Base-by-base conservation (phyloP, 2,797 vertebrate species). In the Hippoglossus hippoglossus region DNA sequence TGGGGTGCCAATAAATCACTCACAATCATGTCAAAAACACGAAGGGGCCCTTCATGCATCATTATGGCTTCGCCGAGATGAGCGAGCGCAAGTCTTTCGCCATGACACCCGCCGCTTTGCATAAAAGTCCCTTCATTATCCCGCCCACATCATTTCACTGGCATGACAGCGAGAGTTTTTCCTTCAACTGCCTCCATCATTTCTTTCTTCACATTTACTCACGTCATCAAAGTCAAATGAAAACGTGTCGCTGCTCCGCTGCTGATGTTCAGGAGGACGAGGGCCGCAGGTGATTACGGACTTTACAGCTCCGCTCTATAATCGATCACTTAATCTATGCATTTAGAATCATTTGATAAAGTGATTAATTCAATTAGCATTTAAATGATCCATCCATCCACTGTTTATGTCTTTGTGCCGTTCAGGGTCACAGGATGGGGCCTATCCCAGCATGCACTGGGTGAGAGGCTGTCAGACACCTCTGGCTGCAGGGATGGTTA, bases 11-110 rank as follows among this genome's bases (percentile, higher is more conserved):
- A 90, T 90, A 86, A 86, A 91, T 90, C 87, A 85, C 85, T 85
- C 76, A 75, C 80, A 87, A 88, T 85, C 85, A 83, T 75, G 82
- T 87, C 88, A 81, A 83, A 87, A 89, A 87, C 81, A 85, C 82
- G 83, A 88, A 89, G 85, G 83, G 71, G 81, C 79, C 87, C 88
- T 89, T 91, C 87, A 89, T 86, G 86, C 87, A 81, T 90, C 85
- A 81, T 90, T 90, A 88, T 88, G 58, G 80, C 75, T 70, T 82
- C 39, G 67, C 62, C 58, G 75, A 81, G 77, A 87, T 5, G 76
- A 84, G 77, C 51, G n/a, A 56, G 19, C 13, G 3, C 22, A 10
- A 51, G 73, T 44, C 77, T 71, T 76, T 80, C 25, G 55, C 78
- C 74, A 56, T 74, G 79, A 80, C 82, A 74, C 72, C 53, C 79